Evolutionary conservation across 2,797 vertebrate genomes (phyloP).

Genomic region (Darevskia nairensis): DNA sequence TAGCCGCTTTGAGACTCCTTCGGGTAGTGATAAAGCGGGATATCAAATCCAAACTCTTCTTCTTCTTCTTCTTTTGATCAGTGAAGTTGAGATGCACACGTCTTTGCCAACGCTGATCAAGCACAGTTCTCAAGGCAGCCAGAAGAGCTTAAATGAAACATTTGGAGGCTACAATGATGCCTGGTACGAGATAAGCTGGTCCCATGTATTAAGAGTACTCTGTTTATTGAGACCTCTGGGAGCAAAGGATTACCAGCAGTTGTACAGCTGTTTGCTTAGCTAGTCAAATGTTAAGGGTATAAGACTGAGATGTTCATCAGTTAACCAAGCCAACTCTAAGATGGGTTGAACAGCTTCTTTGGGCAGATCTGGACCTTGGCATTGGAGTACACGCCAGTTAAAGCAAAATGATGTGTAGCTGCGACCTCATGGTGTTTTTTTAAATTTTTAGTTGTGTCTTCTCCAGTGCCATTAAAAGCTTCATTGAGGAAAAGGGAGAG

Average conservation of each 20-base stretch:
- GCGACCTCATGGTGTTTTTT: background rate
- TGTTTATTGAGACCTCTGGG: background rate
- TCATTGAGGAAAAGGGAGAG: background rate
- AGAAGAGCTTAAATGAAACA: background rate
- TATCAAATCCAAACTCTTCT: too few relatives aligned
- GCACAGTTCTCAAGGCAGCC: background rate
- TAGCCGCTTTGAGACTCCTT: too few relatives aligned
- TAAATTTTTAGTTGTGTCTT: background rate
- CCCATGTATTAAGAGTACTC: constrained; percentile 35
- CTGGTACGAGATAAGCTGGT: background rate
- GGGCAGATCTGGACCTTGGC: background rate
- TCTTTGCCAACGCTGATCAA: background rate
- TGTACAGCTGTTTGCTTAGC: background rate
- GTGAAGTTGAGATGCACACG: rapidly evolving
- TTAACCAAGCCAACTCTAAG: rapidly evolving
- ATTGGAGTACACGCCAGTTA: background rate
- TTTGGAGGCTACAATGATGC: constrained; percentile 12
- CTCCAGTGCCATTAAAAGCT: background rate
- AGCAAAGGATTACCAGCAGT: background rate
- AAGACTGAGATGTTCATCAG: rapidly evolving
- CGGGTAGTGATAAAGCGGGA: too few relatives aligned
- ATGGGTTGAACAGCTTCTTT: background rate
- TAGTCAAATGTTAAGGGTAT: rapidly evolving
- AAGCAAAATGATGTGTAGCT: rapidly evolving
- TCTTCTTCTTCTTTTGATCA: background rate